Conservation (phyloP, 2,888 invertebrate genomes). For the Pedicia rivosa region DNA sequence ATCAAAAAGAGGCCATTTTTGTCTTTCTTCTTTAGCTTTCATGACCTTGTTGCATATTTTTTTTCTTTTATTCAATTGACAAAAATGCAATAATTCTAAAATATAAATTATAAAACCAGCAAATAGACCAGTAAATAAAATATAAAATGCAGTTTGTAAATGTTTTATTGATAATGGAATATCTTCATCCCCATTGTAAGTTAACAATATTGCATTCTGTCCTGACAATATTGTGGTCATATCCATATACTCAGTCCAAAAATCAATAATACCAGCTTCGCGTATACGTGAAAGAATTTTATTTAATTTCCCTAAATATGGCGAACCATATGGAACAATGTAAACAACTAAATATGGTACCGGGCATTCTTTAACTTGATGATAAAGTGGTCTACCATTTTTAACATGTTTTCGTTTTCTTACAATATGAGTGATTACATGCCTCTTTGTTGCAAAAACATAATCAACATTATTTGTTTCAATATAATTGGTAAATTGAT, state of each 20-base stretch:
- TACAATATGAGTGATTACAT: conserved; percentile 23
- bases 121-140: conserved; percentile 19
- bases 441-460: conserved; percentile 34
- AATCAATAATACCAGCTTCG: conserved; percentile 35
- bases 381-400: conserved; percentile 33
- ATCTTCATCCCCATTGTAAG: conserved; percentile 7
- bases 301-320: conserved; percentile 38
- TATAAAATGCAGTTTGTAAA: conserved; percentile 23
- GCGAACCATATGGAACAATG: conserved; percentile 36
- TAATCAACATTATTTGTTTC: conserved; percentile 30
- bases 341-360: conserved; percentile 39
- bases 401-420: conserved; percentile 18
- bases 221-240: too few species aligned
- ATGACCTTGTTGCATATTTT: too few species aligned
- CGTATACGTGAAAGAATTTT: conserved; percentile 31
- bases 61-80: too few species aligned
- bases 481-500: conserved; percentile 27
- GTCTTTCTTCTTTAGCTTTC: too few species aligned
- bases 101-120: conserved; percentile 13
- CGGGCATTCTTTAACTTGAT: conserved; percentile 35
- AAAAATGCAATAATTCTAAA: too few species aligned
- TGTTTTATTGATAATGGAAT: too few species aligned
- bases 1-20: too few species aligned
- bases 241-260: conserved; percentile 26
- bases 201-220: too few species aligned